Percentiles rank a stretch among this genome's conserved stretches.
Evolutionary conservation across 2,888 invertebrate species (phyloP).

Genomic region (Labia minor): DNA sequence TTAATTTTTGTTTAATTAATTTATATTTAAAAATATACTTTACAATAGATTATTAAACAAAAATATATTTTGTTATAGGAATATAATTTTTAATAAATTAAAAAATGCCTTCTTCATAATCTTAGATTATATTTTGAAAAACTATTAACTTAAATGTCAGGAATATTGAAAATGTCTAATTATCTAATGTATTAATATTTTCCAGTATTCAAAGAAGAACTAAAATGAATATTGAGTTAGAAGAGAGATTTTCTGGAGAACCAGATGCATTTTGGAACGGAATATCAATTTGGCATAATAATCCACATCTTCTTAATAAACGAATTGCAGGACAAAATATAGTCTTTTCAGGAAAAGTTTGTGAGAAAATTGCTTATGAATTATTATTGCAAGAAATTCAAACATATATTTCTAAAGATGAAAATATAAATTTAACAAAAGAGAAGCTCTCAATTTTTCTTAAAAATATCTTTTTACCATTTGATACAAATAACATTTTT

Average conservation of each 20-base stretch:
- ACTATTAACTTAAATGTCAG: too few relatives aligned
- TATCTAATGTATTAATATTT: too few relatives aligned
- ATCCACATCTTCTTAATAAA: constrained; percentile 62
- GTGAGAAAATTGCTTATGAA: constrained; percentile 26
- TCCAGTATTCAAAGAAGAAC: constrained; percentile 21
- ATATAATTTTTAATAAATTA: too few relatives aligned
- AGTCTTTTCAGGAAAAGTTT: constrained; percentile 20
- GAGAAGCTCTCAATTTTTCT: constrained; percentile 31
- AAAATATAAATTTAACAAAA: not conserved
- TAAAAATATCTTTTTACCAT: constrained; percentile 30
- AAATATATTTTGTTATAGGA: too few relatives aligned
- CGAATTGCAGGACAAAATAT: constrained; percentile 48
- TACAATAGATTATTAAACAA: too few relatives aligned
- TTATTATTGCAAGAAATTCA: constrained; percentile 17
- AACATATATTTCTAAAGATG: not conserved
- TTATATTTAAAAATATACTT: too few relatives aligned
- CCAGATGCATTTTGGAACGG: constrained; percentile 50
- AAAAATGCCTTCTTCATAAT: too few relatives aligned
- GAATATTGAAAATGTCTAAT: too few relatives aligned
- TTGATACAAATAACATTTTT: constrained; percentile 31
- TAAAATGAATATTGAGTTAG: not conserved
- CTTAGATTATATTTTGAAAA: too few relatives aligned
- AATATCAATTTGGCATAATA: constrained; percentile 49
- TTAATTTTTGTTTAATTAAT: too few relatives aligned
- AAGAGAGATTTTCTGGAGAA: not conserved